phyloP scores from a whole-genome alignment of 1,140 invertebrate species.

The Periplaneta americana region DNA sequence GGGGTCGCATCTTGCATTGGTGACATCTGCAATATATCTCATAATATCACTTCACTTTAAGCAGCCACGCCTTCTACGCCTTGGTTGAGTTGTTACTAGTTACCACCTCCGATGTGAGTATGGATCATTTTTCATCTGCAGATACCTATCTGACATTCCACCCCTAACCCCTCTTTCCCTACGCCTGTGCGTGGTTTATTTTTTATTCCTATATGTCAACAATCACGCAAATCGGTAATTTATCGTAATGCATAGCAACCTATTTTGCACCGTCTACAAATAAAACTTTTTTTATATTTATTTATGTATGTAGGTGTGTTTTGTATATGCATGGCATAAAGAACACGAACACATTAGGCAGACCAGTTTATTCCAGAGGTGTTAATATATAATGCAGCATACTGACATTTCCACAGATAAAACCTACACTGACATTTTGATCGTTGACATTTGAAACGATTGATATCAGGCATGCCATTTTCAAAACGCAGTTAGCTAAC shows the following conservation, averaged over 20 bases:
- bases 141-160: no score
- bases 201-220: neutral
- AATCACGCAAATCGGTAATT: neutral
- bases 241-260: neutral
- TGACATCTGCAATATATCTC: neutral
- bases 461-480: neutral
- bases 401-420: neutral
- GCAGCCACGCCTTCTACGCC: neutral
- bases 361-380: neutral
- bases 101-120: neutral
- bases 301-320: neutral
- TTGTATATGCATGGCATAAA: neutral
- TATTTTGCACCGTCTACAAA: neutral
- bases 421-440: neutral
- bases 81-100: neutral
- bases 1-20: no score
- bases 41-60: neutral
- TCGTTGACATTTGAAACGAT: neutral
- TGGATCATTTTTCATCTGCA: no score
- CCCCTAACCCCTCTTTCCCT: no score
- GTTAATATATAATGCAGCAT: neutral
- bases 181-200: no score
- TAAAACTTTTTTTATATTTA: no score
- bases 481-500: neutral
- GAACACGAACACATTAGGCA: neutral